phyloP scores from a whole-genome alignment of 2,797 vertebrate genomes.

The Scyliorhinus canicula region DNA sequence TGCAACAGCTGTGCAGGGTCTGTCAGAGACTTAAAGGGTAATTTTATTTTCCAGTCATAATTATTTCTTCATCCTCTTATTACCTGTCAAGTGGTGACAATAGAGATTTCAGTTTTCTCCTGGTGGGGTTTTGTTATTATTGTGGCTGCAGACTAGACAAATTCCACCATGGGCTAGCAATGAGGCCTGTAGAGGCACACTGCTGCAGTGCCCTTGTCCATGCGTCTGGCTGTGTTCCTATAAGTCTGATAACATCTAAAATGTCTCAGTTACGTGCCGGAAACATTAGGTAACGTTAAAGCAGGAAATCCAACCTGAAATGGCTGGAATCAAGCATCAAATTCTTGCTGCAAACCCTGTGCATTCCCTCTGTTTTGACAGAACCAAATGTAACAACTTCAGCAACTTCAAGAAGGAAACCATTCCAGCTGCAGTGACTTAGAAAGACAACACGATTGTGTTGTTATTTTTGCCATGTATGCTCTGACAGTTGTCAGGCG shows the following conservation, averaged over 20 bases:
- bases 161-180: conserved; percentile 6
- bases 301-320: not conserved
- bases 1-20: not conserved
- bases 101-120: conserved; percentile 9
- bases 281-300: conserved; percentile 16
- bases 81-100: conserved; percentile 36
- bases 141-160: conserved; percentile 7
- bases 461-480: not conserved
- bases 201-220: not conserved
- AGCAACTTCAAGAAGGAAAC: not conserved
- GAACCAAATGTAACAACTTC: conserved; percentile 1
- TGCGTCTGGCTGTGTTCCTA: conserved; percentile 4
- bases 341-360: not conserved
- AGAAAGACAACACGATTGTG: not conserved
- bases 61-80: conserved; percentile 37
- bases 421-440: too few relatives aligned
- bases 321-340: not conserved
- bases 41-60: conserved; percentile 33
- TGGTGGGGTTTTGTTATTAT: not conserved
- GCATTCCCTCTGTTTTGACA: not conserved
- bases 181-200: not conserved
- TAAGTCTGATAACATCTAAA: conserved; percentile 12
- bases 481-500: not conserved
- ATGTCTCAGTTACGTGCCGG: conserved; percentile 11
- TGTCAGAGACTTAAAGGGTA: conserved; percentile 1